Conservation (phyloP, 2,113 vertebrate species). For the Chionis minor region DNA sequence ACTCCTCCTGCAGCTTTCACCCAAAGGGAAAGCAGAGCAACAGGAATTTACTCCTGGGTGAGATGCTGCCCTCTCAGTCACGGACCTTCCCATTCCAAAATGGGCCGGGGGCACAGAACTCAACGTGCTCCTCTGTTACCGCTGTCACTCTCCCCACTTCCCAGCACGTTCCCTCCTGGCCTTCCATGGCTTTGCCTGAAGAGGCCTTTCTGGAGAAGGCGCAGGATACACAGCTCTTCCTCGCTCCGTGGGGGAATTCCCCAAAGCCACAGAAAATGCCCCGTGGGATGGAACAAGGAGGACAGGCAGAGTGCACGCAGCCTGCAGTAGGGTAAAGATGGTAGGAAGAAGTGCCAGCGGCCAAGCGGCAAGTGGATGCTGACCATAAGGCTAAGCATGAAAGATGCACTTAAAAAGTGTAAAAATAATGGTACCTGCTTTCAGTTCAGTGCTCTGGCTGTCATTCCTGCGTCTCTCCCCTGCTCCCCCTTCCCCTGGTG, state of each 20-base stretch:
- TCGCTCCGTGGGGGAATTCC: neutral
- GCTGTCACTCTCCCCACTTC: too few species aligned
- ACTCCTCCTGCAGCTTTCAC: neutral
- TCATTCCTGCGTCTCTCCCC: neutral
- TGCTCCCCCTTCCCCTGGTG: too few species aligned
- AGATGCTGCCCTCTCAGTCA: neutral
- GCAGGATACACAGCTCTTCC: neutral
- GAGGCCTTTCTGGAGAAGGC: neutral
- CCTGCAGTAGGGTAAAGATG: neutral
- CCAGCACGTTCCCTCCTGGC: neutral
- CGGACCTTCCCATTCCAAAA: neutral
- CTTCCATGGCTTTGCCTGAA: neutral
- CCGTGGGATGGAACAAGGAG: neutral
- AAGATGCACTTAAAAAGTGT: too few species aligned
- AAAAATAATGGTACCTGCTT: neutral
- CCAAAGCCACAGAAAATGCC: neutral
- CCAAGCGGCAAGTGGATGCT: neutral
- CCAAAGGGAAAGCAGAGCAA: neutral
- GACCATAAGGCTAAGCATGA: neutral
- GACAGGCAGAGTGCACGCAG: neutral
- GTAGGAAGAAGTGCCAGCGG: neutral
- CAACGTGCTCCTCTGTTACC: neutral
- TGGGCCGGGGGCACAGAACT: neutral
- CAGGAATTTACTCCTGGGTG: neutral
- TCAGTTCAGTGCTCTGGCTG: neutral